phyloP scores from a whole-genome alignment of 2,113 vertebrate genomes.

The Monarcha castaneiventris region DNA sequence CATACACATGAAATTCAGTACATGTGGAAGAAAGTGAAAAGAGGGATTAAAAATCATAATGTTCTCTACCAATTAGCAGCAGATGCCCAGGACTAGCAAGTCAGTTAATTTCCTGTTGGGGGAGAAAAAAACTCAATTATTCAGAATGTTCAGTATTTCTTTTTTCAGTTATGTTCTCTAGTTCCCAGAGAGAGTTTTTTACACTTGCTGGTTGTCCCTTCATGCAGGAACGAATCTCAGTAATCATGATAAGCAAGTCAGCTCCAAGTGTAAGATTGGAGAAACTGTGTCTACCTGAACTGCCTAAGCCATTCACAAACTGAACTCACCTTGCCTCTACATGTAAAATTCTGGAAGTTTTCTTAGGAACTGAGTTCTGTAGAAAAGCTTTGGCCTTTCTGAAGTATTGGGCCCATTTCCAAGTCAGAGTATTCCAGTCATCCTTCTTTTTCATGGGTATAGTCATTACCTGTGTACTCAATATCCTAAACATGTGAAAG shows the following conservation, averaged over 20 bases:
- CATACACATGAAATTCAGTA: background rate
- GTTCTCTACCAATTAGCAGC: background rate
- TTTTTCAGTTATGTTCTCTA: background rate
- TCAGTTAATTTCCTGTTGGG: background rate
- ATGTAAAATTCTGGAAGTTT: background rate
- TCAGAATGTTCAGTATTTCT: background rate
- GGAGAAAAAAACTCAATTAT: background rate
- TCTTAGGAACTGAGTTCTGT: background rate
- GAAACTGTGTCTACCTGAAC: background rate
- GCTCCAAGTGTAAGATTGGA: background rate
- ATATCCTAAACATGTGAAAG: background rate
- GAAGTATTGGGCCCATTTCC: background rate
- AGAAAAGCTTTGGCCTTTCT: background rate
- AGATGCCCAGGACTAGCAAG: constrained; percentile 4
- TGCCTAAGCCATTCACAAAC: background rate
- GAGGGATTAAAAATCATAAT: background rate
- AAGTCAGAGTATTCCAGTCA: background rate
- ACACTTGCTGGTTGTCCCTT: background rate
- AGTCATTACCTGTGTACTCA: background rate
- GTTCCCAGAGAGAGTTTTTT: background rate
- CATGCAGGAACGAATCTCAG: background rate
- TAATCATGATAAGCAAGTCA: background rate
- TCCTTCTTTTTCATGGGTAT: background rate
- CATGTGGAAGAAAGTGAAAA: background rate
- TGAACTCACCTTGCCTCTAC: background rate